Evolutionary conservation across 2,888 invertebrate genomes (phyloP), one percentile per base, ranked within the genome.

Genomic region (Sinohyriopsis cumingii): DNA sequence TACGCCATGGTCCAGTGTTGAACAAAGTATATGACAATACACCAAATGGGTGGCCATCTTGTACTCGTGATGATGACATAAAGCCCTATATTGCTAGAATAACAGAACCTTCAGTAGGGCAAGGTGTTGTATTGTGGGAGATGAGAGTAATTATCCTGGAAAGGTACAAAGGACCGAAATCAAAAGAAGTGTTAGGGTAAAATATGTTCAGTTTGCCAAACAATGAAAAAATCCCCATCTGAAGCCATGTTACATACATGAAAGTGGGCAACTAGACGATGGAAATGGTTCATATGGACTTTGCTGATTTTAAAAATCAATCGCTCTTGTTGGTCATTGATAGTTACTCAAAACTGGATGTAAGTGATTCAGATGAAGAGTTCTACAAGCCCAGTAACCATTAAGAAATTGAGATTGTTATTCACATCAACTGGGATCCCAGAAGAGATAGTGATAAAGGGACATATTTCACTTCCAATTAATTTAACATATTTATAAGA

Each of bases 211-310:
- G 67, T 65, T 28, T 74, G 72, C 63, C 65, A 64, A 55, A 63
- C 61, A 19, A 54, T 63, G 25, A 62, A 54, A 55, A 72, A 59
- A 22, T 18, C 55, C 15, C 71, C 71, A 20, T 54, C 63, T 25
- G 63, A 55, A 59, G 55, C 72, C 18, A 62, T 72, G 15, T 24
- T 75, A 28, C 74, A 77, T 68, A 63, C 71, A 22, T 72, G 72
- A 72, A 67, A 60, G 28, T 67, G 72, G 67, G 56, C 72, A 18
- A 63, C 33, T 28, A 55, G 70, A 12, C 70, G n/a, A 62, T 57
- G 68, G 63, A 72, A 59, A n/a, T 70, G 12, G 57, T 77, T n/a
- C 76, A 74, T 56, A 69, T 74, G 28, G 72, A 72, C 62, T 77
- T 70, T 65, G 70, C 72, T 24, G 72, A 71, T 28, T 65, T 63